Evolutionary conservation across 2,113 vertebrate genomes (phyloP).

Genomic region (Entomyzon cyanotis): DNA sequence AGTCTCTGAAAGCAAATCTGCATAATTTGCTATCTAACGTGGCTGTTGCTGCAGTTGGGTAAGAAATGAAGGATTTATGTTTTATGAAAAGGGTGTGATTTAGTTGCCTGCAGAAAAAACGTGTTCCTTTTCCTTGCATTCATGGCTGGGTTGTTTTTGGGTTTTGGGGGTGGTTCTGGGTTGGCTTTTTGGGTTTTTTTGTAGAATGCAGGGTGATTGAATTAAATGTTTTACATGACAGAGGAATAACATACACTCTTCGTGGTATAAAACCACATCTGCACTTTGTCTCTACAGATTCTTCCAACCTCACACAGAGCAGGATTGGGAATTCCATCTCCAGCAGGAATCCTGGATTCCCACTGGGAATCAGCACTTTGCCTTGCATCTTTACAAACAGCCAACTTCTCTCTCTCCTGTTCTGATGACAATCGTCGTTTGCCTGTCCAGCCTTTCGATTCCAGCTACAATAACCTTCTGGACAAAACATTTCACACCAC

Average conservation of each 20-base stretch:
- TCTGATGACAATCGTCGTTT: not conserved
- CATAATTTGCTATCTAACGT: not conserved
- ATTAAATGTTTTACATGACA: not conserved
- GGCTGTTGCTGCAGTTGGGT: not conserved
- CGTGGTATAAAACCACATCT: rapidly evolving
- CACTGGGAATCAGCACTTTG: not conserved
- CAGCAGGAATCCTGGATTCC: not conserved
- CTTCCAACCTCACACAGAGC: too few species aligned
- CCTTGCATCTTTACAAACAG: not conserved
- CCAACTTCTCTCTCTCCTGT: not conserved
- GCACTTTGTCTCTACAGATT: not conserved
- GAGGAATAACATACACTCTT: not conserved
- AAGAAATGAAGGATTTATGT: not conserved
- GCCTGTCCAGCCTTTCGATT: not conserved
- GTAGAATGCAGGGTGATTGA: not conserved
- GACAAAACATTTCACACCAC: not conserved
- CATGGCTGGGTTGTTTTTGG: not conserved
- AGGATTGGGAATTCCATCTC: rapidly evolving
- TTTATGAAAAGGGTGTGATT: not conserved
- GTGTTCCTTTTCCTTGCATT: rapidly evolving
- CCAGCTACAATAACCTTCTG: constrained; percentile 35
- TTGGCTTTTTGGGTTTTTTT: not conserved
- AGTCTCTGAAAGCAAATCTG: not conserved
- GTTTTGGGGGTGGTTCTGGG: not conserved
- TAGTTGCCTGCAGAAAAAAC: not conserved